phyloP scores from a whole-genome alignment of 2,113 vertebrate species.

The Scalopus aquaticus region DNA sequence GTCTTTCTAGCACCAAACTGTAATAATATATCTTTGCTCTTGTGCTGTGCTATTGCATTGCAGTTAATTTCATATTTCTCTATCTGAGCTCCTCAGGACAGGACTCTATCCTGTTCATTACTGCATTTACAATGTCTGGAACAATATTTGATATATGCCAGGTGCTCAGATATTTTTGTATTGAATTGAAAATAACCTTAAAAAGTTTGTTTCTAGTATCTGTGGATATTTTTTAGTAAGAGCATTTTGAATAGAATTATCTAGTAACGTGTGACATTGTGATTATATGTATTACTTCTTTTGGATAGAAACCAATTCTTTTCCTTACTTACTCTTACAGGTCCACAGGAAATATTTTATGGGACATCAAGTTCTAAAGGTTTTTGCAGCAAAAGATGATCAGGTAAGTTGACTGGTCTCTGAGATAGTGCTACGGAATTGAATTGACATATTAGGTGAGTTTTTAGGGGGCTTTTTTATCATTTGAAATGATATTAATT shows the following conservation, averaged over 20 bases:
- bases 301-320: slow-evolving; percentile 57
- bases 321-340: slow-evolving; percentile 81
- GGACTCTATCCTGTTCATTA: not conserved
- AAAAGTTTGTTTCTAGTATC: not conserved
- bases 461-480: not conserved
- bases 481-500: slow-evolving; percentile 50
- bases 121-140: not conserved
- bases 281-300: not conserved
- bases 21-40: not conserved
- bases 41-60: not conserved
- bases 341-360: slow-evolving; percentile 90
- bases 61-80: not conserved
- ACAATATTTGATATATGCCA: not conserved
- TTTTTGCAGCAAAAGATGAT: slow-evolving; percentile 92
- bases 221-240: slow-evolving; percentile 42
- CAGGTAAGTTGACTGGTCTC: slow-evolving; percentile 87
- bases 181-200: not conserved
- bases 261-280: slow-evolving; percentile 2
- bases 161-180: not conserved
- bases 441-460: slow-evolving; percentile 36
- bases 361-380: slow-evolving; percentile 92
- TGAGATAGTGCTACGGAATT: not conserved
- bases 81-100: not conserved
- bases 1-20: not conserved
- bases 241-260: slow-evolving; percentile 31